A percentile compares a stretch with the other conserved stretches of the same genome.
Conservation (phyloP, 2,888 invertebrate species). For the Philereme vetulata region DNA sequence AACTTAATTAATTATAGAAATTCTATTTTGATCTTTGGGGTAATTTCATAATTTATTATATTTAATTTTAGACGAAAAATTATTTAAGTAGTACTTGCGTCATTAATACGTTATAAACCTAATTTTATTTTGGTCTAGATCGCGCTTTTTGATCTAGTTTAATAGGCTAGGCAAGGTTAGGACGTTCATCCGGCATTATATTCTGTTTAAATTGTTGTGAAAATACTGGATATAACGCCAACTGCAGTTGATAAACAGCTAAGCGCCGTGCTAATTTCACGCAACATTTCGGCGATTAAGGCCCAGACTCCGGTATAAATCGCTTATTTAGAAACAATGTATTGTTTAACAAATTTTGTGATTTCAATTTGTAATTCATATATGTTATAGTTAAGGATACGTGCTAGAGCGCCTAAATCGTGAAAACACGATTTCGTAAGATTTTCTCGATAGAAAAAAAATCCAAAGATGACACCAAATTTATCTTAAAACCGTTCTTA, state of each 20-base stretch:
- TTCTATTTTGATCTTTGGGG: conserved; percentile 17
- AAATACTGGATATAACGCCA: not conserved
- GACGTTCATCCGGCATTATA: conserved; percentile 14
- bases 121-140: conserved; percentile 13
- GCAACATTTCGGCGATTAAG: no score
- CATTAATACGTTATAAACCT: conserved; percentile 20
- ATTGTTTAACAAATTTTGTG: no score
- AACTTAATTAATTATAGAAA: conserved; percentile 8
- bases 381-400: no score
- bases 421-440: no score
- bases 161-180: conserved; percentile 16
- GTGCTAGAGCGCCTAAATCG: no score
- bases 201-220: conserved; percentile 14
- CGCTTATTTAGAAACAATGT: no score
- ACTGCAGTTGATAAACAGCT: not conserved
- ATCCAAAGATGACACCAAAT: no score
- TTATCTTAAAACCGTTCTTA: no score
- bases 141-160: conserved; percentile 21
- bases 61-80: conserved; percentile 4
- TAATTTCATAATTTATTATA: conserved; percentile 17
- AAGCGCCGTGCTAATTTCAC: not conserved
- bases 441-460: no score
- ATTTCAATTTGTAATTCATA: no score
- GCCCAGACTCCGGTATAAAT: no score
- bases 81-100: conserved; percentile 27